Evolutionary conservation across 2,113 vertebrate species (phyloP).

Genomic region (Ginglymostoma cirratum): DNA sequence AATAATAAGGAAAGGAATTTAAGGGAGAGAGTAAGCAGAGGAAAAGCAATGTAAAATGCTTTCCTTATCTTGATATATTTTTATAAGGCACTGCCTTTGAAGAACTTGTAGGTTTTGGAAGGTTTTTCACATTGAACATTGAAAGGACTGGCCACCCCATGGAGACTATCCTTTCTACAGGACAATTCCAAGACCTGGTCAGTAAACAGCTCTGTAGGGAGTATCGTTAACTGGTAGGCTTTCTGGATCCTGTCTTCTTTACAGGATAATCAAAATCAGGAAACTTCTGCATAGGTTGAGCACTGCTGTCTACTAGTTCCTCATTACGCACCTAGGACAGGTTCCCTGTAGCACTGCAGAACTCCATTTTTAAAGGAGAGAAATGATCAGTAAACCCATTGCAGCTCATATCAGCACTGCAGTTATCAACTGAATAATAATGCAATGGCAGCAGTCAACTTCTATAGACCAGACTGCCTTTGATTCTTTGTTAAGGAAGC

Average conservation of each 20-base stretch:
- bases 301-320: background rate
- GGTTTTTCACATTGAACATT: background rate
- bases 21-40: background rate
- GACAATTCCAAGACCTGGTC: background rate
- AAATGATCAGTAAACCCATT: background rate
- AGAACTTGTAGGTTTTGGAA: background rate
- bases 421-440: background rate
- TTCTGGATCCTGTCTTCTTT: background rate
- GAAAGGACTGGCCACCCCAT: background rate
- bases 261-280: background rate
- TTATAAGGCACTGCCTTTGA: background rate
- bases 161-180: background rate
- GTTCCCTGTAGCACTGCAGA: background rate
- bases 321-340: background rate
- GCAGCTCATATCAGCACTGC: background rate
- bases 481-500: background rate
- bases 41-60: background rate
- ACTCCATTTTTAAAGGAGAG: background rate
- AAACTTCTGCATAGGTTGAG: background rate
- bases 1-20: background rate
- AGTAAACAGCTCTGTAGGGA: background rate
- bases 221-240: background rate
- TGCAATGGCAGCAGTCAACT: background rate
- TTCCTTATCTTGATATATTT: background rate
- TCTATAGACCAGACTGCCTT: background rate